Evolutionary conservation across 1,140 invertebrate species (phyloP).

Genomic region (Acromyrmex echinatior): DNA sequence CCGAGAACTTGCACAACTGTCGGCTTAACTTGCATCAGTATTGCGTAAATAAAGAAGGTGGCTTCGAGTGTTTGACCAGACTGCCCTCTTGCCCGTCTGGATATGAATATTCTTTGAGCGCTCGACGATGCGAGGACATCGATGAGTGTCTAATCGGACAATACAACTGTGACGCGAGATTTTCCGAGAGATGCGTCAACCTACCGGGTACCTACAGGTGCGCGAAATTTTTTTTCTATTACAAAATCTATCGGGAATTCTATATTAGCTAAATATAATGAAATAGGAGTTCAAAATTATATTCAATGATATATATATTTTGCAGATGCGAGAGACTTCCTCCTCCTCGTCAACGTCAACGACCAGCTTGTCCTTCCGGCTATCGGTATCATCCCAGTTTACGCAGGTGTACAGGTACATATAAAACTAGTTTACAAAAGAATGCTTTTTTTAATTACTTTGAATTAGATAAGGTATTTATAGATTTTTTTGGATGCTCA

Average conservation of each 20-base stretch:
- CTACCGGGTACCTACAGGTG: slow-evolving; percentile 88
- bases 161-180: slow-evolving; percentile 82
- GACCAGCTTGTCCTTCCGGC: slow-evolving; percentile 91
- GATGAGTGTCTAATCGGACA: slow-evolving; percentile 88
- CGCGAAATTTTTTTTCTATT: not conserved
- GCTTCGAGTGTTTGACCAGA: slow-evolving; percentile 85
- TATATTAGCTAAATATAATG: not conserved
- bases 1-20: slow-evolving; percentile 79
- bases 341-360: slow-evolving; percentile 76
- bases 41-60: slow-evolving; percentile 87
- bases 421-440: too few species aligned
- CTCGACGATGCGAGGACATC: slow-evolving; percentile 87
- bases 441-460: too few species aligned
- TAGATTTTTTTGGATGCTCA: too few species aligned
- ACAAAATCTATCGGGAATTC: not conserved
- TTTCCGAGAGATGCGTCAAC: slow-evolving; percentile 87
- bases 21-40: slow-evolving; percentile 80
- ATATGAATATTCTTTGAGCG: slow-evolving; percentile 80
- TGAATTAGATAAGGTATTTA: too few species aligned
- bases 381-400: slow-evolving; percentile 91
- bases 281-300: not conserved
- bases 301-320: not conserved
- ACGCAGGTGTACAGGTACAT: slow-evolving; percentile 90
- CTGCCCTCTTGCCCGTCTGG: slow-evolving; percentile 80
- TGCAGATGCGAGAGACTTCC: slow-evolving; percentile 67